These are phyloP conservation scores for Danio albolineatus DNA, from an alignment of 2,797 vertebrate species.

Conservation along the genomic window DNA sequence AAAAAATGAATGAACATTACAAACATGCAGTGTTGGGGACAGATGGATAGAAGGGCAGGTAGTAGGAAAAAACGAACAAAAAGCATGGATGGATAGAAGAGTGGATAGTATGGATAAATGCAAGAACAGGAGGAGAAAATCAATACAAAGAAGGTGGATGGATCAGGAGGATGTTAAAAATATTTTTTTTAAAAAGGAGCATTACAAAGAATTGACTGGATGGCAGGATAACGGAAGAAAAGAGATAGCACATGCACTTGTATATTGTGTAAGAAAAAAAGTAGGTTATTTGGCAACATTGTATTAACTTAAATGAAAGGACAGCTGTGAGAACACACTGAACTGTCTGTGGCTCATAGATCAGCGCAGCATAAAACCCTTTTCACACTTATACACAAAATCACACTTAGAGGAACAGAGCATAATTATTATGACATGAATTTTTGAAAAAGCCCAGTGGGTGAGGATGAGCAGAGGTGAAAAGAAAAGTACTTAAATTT, in stretches of 20 bases:
- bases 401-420: conserved; percentile 28
- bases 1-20: too few species aligned
- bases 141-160: too few species aligned
- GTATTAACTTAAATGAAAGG: neutral
- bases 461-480: conserved; percentile 12
- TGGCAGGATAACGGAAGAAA: too few species aligned
- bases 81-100: too few species aligned
- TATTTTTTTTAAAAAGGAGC: too few species aligned
- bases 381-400: conserved; percentile 45
- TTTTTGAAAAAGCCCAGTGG: conserved; percentile 1
- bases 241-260: neutral
- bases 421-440: conserved; percentile 29
- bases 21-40: too few species aligned
- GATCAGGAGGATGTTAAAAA: too few species aligned
- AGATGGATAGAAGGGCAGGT: too few species aligned
- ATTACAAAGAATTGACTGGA: neutral
- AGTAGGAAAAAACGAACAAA: too few species aligned
- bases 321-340: neutral
- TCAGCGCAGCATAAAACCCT: conserved; percentile 22
- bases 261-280: neutral
- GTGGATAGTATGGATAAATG: too few species aligned
- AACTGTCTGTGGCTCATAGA: neutral
- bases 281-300: neutral
- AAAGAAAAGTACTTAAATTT: conserved; percentile 40
- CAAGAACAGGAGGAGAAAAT: too few species aligned